Percentiles rank a stretch among this genome's conserved stretches.
phyloP scores from a whole-genome alignment of 2,888 invertebrate species.

The Clostera curtula region DNA sequence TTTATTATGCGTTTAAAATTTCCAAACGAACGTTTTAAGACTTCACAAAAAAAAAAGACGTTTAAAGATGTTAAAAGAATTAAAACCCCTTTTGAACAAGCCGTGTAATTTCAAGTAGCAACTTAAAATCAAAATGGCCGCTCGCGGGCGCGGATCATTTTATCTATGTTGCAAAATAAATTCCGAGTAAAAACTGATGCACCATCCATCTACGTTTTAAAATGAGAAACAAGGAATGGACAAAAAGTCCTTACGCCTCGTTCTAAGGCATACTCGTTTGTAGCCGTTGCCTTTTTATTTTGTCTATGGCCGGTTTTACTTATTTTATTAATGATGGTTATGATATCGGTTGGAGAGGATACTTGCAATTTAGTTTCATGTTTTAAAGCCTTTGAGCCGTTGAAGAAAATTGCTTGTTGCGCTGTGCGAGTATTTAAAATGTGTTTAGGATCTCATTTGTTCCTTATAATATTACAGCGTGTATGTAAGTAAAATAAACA shows the following conservation, averaged over 20 bases:
- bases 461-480: too few species aligned
- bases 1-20: too few species aligned
- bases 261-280: conserved; percentile 24
- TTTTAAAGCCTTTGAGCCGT: too few species aligned
- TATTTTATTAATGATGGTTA: conserved; percentile 8
- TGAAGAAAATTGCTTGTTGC: too few species aligned
- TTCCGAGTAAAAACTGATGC: conserved; percentile 60
- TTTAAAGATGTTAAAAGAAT: too few species aligned
- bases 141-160: conserved; percentile 46
- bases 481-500: too few species aligned
- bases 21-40: too few species aligned
- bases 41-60: too few species aligned
- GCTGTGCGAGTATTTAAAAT: too few species aligned
- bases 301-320: conserved; percentile 18
- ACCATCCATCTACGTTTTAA: conserved; percentile 46
- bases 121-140: conserved; percentile 62
- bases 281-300: conserved; percentile 21
- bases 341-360: conserved; percentile 1
- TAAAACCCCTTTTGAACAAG: too few species aligned
- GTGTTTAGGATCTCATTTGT: too few species aligned
- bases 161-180: conserved; percentile 42
- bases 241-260: conserved; percentile 25
- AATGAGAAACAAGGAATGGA: conserved; percentile 42
- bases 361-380: neutral
- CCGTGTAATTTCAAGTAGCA: conserved; percentile 64